These are phyloP conservation scores for Erebia palarica DNA, from an alignment of 2,888 invertebrate genomes.

Conservation along the genomic window DNA sequence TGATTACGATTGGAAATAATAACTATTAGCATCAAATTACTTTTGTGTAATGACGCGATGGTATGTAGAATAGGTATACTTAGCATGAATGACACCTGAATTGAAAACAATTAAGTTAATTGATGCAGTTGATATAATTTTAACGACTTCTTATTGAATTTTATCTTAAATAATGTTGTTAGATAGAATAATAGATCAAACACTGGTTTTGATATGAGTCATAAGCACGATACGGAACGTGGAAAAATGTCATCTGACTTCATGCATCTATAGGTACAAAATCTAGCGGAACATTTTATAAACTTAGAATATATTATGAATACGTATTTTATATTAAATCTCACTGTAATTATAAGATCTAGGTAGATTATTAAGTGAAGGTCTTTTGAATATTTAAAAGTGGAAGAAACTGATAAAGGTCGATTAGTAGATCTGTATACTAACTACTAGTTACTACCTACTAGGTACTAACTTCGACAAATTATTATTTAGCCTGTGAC, in stretches of 20 bases:
- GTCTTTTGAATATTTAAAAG: too few species aligned
- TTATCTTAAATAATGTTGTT: constrained; percentile 9
- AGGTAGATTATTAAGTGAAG: too few species aligned
- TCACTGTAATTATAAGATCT: too few species aligned
- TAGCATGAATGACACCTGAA: not conserved
- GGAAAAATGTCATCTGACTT: constrained; percentile 55
- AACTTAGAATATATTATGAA: not conserved
- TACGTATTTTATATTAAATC: too few species aligned
- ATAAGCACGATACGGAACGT: constrained; percentile 51
- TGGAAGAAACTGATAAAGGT: too few species aligned
- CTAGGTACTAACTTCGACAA: too few species aligned
- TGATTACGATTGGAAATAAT: too few species aligned
- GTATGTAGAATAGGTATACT: not conserved
- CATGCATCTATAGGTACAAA: not conserved
- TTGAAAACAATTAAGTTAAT: not conserved
- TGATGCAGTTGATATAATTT: not conserved
- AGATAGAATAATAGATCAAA: constrained; percentile 10
- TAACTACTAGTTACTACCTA: too few species aligned
- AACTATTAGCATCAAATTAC: not conserved
- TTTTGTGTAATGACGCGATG: constrained; percentile 2
- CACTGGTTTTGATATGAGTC: constrained; percentile 31
- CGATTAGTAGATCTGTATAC: too few species aligned
- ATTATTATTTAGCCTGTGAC: too few species aligned
- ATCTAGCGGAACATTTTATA: constrained; percentile 3
- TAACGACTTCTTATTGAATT: not conserved